Percentiles rank a stretch among this genome's conserved stretches.
These are phyloP conservation scores for Siniperca chuatsi DNA, from an alignment of 2,113 vertebrate genomes.

Conservation along the genomic window DNA sequence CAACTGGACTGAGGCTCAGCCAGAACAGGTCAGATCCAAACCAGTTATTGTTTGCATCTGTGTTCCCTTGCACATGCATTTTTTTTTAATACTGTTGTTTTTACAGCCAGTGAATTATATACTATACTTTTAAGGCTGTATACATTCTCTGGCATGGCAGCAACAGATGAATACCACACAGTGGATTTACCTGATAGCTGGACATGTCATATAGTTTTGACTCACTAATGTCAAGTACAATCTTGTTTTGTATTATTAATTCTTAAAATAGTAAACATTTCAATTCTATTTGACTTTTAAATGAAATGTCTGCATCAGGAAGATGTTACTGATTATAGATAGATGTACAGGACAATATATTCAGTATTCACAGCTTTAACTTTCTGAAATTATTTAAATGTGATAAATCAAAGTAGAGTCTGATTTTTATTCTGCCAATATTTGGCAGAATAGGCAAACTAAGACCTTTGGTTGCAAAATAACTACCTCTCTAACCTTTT, in stretches of 20 bases:
- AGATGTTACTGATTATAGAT: neutral
- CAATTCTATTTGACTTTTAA: neutral
- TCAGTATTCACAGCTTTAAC: neutral
- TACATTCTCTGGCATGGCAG: neutral
- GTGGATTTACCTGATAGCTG: neutral
- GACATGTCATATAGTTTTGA: neutral
- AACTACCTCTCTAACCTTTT: neutral
- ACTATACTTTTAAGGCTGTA: neutral
- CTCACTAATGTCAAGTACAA: neutral
- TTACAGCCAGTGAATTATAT: neutral
- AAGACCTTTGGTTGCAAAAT: neutral
- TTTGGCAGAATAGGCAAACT: neutral
- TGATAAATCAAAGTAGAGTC: neutral
- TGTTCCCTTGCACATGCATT: neutral
- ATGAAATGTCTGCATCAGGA: neutral
- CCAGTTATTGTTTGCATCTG: neutral
- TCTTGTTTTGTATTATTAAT: neutral
- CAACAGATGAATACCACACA: neutral
- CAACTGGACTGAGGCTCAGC: slow-evolving; percentile 88
- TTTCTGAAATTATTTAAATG: neutral
- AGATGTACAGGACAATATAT: neutral
- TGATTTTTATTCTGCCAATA: neutral
- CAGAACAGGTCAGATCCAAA: slow-evolving; percentile 85
- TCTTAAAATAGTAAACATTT: neutral
- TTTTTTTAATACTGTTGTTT: neutral